Base-by-base conservation (phyloP, 1,140 invertebrate species). In the Zaprionus ghesquierei region DNA sequence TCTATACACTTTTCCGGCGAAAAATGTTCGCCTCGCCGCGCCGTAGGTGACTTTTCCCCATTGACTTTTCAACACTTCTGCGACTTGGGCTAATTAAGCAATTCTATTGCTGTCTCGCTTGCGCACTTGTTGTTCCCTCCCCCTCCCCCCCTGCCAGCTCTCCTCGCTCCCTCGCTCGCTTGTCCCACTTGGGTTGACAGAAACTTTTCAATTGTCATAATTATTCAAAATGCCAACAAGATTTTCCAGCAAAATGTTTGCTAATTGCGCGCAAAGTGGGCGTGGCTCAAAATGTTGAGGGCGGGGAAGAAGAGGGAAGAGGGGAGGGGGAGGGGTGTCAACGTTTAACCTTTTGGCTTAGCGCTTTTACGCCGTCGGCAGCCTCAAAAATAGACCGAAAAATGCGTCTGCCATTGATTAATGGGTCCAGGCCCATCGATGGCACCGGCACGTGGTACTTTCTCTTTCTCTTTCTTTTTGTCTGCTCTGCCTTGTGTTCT, bases 131-230 rank as follows among this genome's bases (percentile, higher is more conserved):
- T 54, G 31, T 41, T 58, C 41, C 55, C 63, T 72, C 49, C 49
- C 1, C 1, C 50, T 12, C 5, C 6, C 9, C 2, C 25, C 1
- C 15, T 18, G 33, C n/a, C 35, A 2, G 2, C 29, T 29, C 9
- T 1, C 31, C 31, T 33, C 10, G 6, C 10, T n/a, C 31, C 3
- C 10, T 33, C 3, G 5, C 29, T 20, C 25, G 49, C 38, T 23
- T 27, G 31, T 15, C 61, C 15, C 15, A n/a, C 59, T 65, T 56
- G 65, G 61, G 63, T 77, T 75, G 59, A 64, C 62, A 75, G 78
- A 64, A 82, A 84, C 80, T 82, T 82, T 84, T 84, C 80, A 76
- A 82, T 79, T 82, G 76, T 82, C 80, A 82, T 84, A 84, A 82
- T 82, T 82, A 82, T 82, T 82, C 80, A 82, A 82, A 82, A 82